Evolutionary conservation across 2,888 invertebrate genomes (phyloP).

Genomic region (Drosophila limbata): DNA sequence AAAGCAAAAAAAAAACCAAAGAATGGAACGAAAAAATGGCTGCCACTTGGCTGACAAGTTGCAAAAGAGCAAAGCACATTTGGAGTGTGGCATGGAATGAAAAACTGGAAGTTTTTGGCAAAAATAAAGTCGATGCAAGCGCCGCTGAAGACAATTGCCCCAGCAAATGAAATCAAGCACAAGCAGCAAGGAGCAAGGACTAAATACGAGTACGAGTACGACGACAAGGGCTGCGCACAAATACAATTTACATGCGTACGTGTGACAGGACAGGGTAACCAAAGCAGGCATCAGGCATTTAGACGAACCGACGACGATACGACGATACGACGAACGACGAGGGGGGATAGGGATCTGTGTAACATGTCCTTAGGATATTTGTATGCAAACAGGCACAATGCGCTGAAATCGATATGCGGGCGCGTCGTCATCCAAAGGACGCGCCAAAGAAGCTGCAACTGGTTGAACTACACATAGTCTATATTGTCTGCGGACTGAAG

Average conservation of each 20-base stretch:
- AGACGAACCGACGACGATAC: constrained; percentile 13
- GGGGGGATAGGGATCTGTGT: constrained; percentile 35
- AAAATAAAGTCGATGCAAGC: constrained; percentile 75
- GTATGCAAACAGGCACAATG: constrained; percentile 80
- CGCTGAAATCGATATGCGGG: constrained; percentile 82
- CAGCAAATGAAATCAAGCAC: constrained; percentile 78
- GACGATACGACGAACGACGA: constrained; percentile 17
- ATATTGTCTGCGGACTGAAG: background rate
- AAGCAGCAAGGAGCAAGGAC: constrained; percentile 41
- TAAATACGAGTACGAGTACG: constrained; percentile 37
- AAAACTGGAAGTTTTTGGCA: constrained; percentile 29
- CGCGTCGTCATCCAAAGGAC: constrained; percentile 42
- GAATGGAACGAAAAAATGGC: constrained; percentile 43
- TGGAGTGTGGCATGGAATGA: constrained; percentile 49
- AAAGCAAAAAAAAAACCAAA: background rate
- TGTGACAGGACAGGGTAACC: constrained; percentile 55
- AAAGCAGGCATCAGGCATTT: constrained; percentile 12
- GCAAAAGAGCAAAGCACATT: constrained; percentile 78
- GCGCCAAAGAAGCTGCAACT: constrained; percentile 39
- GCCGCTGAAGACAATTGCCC: constrained; percentile 75
- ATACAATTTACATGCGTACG: constrained; percentile 81
- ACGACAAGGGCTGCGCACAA: constrained; percentile 52
- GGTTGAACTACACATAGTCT: constrained; percentile 1
- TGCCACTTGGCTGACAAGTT: constrained; percentile 74
- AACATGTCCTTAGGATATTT: constrained; percentile 80